These are phyloP conservation scores for Drosophila melanocephala DNA, from an alignment of 2,888 invertebrate genomes.

Conservation along the genomic window DNA sequence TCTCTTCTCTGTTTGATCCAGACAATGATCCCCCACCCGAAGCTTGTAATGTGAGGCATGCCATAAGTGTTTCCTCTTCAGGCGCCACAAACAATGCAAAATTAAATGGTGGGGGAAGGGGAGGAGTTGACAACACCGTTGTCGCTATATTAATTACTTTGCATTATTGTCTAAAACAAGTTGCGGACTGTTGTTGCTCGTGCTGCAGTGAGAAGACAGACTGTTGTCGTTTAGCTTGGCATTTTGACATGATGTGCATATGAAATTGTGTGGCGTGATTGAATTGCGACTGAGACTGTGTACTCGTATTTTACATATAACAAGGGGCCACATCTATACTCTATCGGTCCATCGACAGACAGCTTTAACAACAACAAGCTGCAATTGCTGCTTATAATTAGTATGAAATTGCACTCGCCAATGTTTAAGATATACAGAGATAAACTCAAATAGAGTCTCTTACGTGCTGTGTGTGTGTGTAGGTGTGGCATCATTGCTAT, in stretches of 20 bases:
- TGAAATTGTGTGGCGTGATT: constrained; percentile 52
- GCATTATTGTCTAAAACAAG: constrained; percentile 78
- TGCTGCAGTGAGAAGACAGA: constrained; percentile 31
- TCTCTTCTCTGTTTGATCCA: constrained; percentile 14
- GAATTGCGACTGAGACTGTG: constrained; percentile 35
- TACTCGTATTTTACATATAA: not conserved
- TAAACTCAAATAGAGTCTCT: constrained; percentile 7
- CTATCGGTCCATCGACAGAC: constrained; percentile 25
- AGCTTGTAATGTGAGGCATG: constrained; percentile 54
- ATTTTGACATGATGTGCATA: constrained; percentile 55
- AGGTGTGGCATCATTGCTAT: constrained; percentile 51
- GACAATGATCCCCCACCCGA: constrained; percentile 39
- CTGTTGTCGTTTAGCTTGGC: constrained; percentile 46
- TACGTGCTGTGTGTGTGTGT: constrained; percentile 25
- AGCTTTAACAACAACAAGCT: constrained; percentile 3
- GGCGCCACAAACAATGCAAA: constrained; percentile 48
- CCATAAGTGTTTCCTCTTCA: constrained; percentile 48
- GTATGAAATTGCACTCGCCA: constrained; percentile 56
- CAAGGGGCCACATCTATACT: constrained; percentile 20
- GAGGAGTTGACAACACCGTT: constrained; percentile 23
- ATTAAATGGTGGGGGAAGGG: not conserved
- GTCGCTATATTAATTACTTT: constrained; percentile 77
- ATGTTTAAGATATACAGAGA: constrained; percentile 46
- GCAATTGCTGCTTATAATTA: constrained; percentile 71
- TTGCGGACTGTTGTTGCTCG: constrained; percentile 54